These are phyloP conservation scores for Phenganax marumi DNA, from an alignment of 92 coral and sea anemone genomes.

Conservation along the genomic window DNA sequence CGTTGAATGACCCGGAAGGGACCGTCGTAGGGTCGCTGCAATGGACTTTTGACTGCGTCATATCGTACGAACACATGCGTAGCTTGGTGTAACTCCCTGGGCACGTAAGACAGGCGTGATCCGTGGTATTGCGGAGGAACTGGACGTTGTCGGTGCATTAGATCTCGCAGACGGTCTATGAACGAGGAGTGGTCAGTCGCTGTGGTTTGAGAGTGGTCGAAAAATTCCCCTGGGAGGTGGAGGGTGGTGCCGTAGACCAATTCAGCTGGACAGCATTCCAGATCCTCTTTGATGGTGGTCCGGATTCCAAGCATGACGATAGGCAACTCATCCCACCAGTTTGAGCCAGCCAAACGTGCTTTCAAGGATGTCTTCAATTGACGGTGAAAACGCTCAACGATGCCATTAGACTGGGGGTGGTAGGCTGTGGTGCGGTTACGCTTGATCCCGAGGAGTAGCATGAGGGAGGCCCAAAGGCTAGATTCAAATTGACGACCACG, in stretches of 20 bases:
- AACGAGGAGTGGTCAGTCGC: conserved; percentile 29
- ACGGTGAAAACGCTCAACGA: conserved; percentile 59
- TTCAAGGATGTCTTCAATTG: conserved; percentile 52
- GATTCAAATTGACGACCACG: conserved; percentile 58
- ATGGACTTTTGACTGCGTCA: conserved; percentile 26
- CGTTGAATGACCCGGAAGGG: background rate
- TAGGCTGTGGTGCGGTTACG: conserved; percentile 59
- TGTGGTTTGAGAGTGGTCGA: background rate
- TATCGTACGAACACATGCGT: conserved; percentile 45
- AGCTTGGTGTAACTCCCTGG: conserved; percentile 32
- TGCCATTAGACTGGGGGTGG: conserved; percentile 56
- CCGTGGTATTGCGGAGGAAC: conserved; percentile 29
- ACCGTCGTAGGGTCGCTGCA: background rate
- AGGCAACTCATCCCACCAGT: conserved; percentile 44
- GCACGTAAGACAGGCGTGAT: conserved; percentile 19
- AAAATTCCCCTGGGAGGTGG: conserved; percentile 28
- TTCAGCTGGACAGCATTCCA: conserved; percentile 25
- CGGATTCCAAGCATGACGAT: conserved; percentile 17
- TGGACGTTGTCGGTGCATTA: conserved; percentile 43
- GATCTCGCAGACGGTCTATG: conserved; percentile 36
- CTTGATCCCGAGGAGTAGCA: conserved; percentile 53
- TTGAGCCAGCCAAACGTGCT: conserved; percentile 37
- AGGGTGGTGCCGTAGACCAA: conserved; percentile 15
- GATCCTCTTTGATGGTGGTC: conserved; percentile 9
- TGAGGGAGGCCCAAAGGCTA: conserved; percentile 55